Base-by-base conservation (phyloP, 2,797 vertebrate genomes). In the Pangasius macronema region DNA sequence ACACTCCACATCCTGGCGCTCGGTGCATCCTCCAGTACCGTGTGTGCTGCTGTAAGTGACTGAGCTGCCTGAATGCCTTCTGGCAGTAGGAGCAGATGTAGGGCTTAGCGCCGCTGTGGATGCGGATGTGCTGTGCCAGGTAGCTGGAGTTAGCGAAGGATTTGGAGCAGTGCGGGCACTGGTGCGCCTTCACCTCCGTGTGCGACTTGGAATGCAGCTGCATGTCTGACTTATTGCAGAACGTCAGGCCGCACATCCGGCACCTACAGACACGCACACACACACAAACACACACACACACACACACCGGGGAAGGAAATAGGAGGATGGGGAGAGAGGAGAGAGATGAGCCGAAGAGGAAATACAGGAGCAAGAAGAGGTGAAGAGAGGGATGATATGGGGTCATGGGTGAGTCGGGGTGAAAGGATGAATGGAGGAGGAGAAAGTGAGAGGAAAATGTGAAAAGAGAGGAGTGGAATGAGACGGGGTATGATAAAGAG, bases 191-290 rank as follows among this genome's bases (percentile, higher is more conserved):
- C 97, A 97, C 97, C 97, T 99, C 99, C 92, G 98, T 99, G 95
- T 99, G 99, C 92, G 98, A 99, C 96, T 99, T 99, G 96, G 98
- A 98, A 97, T 99, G 99, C 96, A 99, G 98, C 97, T 99, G 99
- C 99, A 99, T 99, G 97, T 99, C 98, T 94, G 99, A 99, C 96
- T 99, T 99, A 95, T 97, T 99, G 97, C 98, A 98, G 97, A 99
- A 99, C 94, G 98, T 99, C 96, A 99, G 96, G 91, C 98, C 98
- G 96, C 99, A 99, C 97, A 99, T 99, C 97, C 98, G 97, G 96
- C 99, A 99, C 97, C 99, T 99, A 96, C 94, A 96, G 94, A 94
- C 86, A 85, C 93, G 93, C 94, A 96, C 92, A 96, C 94, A 96
- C 92, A 95, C 93, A 95, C 93, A 93, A 93, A 93, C 75, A 83